Percentiles rank a stretch among this genome's conserved stretches.
phyloP scores from a whole-genome alignment of 2,888 invertebrate genomes.

The Muscina levida region DNA sequence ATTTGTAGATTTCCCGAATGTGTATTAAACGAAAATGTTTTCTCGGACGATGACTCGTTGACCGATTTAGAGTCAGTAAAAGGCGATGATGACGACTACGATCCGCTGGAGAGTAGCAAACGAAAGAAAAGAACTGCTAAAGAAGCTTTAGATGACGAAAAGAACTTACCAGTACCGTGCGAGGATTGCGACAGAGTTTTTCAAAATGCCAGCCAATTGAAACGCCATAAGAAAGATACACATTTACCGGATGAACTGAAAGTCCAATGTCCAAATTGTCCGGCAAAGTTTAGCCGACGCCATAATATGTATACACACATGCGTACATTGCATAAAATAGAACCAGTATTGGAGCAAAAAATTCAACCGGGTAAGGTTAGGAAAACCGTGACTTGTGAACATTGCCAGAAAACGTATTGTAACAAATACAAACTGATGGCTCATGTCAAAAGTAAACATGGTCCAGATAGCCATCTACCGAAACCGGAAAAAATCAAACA shows the following conservation, averaged over 20 bases:
- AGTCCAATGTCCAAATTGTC: slow-evolving; percentile 82
- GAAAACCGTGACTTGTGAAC: slow-evolving; percentile 73
- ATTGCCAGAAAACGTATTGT: slow-evolving; percentile 75
- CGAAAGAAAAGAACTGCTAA: slow-evolving; percentile 74
- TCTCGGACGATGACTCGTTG: slow-evolving; percentile 45
- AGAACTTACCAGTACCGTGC: slow-evolving; percentile 77
- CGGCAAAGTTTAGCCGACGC: slow-evolving; percentile 82
- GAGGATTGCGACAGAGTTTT: slow-evolving; percentile 84
- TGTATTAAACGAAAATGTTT: slow-evolving; percentile 36
- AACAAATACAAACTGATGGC: slow-evolving; percentile 75
- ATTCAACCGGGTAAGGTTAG: slow-evolving; percentile 75
- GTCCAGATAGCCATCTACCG: slow-evolving; percentile 39
- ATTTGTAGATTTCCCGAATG: slow-evolving; percentile 37
- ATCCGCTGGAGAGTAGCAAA: slow-evolving; percentile 51
- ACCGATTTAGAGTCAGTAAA: slow-evolving; percentile 34
- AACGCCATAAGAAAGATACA: slow-evolving; percentile 82
- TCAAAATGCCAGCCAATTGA: slow-evolving; percentile 83
- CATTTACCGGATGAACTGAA: slow-evolving; percentile 82
- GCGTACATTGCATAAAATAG: slow-evolving; percentile 72
- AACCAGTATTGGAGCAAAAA: slow-evolving; percentile 60
- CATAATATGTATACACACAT: slow-evolving; percentile 83
- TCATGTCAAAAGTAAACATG: slow-evolving; percentile 73
- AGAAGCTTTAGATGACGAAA: slow-evolving; percentile 32
- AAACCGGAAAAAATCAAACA: slow-evolving; percentile 52
- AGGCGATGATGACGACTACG: slow-evolving; percentile 39